A percentile compares a stretch with the other conserved stretches of the same genome.
Conservation (phyloP, 2,888 invertebrate species). For the Druceiella hillmani region DNA sequence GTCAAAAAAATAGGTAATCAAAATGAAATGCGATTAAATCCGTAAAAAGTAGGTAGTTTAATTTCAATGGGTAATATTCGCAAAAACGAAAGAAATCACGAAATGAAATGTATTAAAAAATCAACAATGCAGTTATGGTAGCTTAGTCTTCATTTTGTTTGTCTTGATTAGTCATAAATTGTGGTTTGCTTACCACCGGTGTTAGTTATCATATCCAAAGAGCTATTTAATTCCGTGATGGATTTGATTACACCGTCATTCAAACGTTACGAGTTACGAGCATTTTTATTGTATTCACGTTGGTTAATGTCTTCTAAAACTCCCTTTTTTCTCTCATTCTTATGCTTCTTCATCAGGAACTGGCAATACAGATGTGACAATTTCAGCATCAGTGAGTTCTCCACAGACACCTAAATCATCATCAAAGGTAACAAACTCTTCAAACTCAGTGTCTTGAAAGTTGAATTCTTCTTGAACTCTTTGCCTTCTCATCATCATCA, state of each 20-base stretch:
- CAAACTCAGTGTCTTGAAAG: conserved; percentile 19
- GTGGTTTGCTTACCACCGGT: conserved; percentile 25
- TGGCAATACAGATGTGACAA: conserved; percentile 21
- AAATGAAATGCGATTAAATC: too few species aligned
- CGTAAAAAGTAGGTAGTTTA: too few species aligned
- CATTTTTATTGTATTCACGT: conserved; percentile 23
- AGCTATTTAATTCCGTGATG: conserved; percentile 24
- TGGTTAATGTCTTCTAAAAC: conserved; percentile 23
- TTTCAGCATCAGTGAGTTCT: conserved; percentile 23
- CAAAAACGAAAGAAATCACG: too few species aligned
- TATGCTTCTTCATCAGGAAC: conserved; percentile 22
- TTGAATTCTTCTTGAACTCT: conserved; percentile 20
- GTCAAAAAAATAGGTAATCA: conserved; percentile 16
- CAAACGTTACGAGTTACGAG: conserved; percentile 22
- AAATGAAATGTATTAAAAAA: too few species aligned
- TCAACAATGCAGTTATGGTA: conserved; percentile 17
- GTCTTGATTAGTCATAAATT: conserved; percentile 23
- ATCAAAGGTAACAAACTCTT: conserved; percentile 17
- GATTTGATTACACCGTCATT: conserved; percentile 24
- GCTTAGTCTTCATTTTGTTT: conserved; percentile 20
- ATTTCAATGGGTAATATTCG: too few species aligned
- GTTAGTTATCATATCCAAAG: conserved; percentile 25
- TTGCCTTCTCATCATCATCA: conserved; percentile 21
- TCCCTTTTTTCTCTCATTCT: conserved; percentile 24
- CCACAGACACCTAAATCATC: conserved; percentile 21